Percentiles rank a stretch among this genome's conserved stretches.
phyloP scores from a whole-genome alignment of 2,113 vertebrate genomes.

The Neotoma lepida region DNA sequence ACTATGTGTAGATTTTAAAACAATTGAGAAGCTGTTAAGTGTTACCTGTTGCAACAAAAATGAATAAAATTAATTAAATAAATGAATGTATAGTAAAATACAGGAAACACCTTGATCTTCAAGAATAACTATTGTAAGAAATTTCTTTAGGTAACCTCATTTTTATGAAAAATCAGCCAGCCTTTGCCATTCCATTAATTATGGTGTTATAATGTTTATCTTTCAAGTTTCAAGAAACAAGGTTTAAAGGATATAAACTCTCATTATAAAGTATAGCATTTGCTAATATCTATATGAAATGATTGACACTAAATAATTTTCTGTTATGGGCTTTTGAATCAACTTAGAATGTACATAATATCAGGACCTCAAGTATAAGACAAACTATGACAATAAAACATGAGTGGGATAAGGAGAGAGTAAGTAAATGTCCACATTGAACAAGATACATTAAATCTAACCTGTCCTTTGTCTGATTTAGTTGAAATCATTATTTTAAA shows the following conservation, averaged over 20 bases:
- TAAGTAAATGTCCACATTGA: not conserved
- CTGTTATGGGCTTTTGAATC: not conserved
- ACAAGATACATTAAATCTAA: not conserved
- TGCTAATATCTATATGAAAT: not conserved
- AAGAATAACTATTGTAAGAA: not conserved
- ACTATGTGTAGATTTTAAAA: not conserved
- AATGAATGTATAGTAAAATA: not conserved
- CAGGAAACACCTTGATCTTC: not conserved
- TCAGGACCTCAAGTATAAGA: not conserved
- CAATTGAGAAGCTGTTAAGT: not conserved
- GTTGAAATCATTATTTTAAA: not conserved
- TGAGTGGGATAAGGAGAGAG: not conserved
- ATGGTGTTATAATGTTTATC: not conserved
- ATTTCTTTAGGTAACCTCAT: not conserved
- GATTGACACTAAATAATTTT: not conserved
- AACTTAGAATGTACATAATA: not conserved
- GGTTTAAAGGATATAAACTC: not conserved
- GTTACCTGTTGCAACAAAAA: not conserved
- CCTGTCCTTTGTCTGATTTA: not conserved
- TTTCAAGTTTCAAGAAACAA: not conserved
- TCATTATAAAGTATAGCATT: not conserved
- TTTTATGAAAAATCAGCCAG: conserved; percentile 45
- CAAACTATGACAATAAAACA: not conserved
- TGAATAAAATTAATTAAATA: not conserved
- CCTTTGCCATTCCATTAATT: not conserved